Conservation (phyloP, 2,797 vertebrate genomes). For the Chiroxiphia lanceolata region DNA sequence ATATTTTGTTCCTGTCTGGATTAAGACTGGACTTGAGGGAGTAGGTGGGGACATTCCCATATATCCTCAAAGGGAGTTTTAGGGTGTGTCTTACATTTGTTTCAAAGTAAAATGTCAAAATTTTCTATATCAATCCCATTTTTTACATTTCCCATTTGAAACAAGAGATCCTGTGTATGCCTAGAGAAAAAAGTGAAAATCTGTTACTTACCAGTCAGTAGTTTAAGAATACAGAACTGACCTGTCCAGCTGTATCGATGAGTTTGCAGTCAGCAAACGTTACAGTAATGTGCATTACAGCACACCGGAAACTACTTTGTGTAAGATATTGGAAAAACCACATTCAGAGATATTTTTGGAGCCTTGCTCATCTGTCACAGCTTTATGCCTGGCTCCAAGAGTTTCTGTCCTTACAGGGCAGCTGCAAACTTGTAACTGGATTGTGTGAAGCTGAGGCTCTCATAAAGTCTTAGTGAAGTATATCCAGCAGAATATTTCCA, state of each 20-base stretch:
- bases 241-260: background rate
- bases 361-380: background rate
- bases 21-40: background rate
- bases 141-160: background rate
- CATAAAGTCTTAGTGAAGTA: background rate
- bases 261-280: background rate
- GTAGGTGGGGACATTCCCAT: background rate
- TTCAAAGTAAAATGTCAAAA: background rate
- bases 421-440: background rate
- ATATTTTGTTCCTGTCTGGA: background rate
- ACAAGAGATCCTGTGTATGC: background rate
- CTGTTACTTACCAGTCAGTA: background rate
- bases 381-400: background rate
- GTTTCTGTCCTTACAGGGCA: background rate
- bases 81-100: background rate
- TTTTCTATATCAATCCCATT: background rate
- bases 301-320: background rate
- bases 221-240: background rate
- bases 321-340: background rate
- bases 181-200: background rate
- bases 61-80: background rate
- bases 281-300: background rate
- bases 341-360: background rate
- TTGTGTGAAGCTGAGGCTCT: background rate
- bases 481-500: background rate